Percentiles rank a stretch among this genome's conserved stretches.
Evolutionary conservation across 2,888 invertebrate species (phyloP).

Genomic region (Caenorhabditis sp.): DNA sequence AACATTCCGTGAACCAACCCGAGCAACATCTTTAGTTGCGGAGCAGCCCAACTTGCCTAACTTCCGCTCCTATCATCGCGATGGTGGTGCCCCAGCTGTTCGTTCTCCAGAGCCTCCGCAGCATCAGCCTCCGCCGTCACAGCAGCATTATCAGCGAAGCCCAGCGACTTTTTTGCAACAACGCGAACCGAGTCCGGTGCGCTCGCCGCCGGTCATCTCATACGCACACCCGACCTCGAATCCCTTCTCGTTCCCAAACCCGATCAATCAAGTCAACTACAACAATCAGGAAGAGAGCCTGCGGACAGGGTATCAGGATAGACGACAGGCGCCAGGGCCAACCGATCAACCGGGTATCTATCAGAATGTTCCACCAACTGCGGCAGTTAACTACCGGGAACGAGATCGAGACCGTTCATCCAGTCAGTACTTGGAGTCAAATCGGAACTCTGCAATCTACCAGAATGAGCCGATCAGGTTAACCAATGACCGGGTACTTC

Average conservation of each 20-base stretch:
- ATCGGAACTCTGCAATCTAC: conserved; percentile 49
- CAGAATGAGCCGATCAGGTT: conserved; percentile 55
- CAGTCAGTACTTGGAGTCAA: conserved; percentile 29
- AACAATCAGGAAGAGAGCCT: conserved; percentile 23
- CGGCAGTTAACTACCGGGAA: conserved; percentile 29
- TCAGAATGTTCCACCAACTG: conserved; percentile 51
- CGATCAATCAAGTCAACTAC: conserved; percentile 56
- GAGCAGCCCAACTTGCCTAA: conserved; percentile 54
- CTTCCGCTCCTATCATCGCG: conserved; percentile 58
- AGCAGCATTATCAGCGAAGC: conserved; percentile 24
- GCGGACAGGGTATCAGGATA: conserved; percentile 22
- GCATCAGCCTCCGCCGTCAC: neutral
- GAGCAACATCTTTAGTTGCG: conserved; percentile 14
- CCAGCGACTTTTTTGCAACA: conserved; percentile 23
- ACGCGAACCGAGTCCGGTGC: conserved; percentile 39
- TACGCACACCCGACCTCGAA: conserved; percentile 37
- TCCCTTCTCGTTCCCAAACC: conserved; percentile 53
- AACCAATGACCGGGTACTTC: conserved; percentile 63
- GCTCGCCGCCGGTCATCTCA: conserved; percentile 30
- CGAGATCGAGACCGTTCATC: conserved; percentile 29
- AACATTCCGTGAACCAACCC: conserved; percentile 30
- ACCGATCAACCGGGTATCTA: conserved; percentile 39
- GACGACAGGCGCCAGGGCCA: conserved; percentile 30
- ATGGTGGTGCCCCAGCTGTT: conserved; percentile 16
- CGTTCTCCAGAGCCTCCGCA: neutral